phyloP scores from a whole-genome alignment of 2,113 vertebrate genomes.

The Astur gentilis region DNA sequence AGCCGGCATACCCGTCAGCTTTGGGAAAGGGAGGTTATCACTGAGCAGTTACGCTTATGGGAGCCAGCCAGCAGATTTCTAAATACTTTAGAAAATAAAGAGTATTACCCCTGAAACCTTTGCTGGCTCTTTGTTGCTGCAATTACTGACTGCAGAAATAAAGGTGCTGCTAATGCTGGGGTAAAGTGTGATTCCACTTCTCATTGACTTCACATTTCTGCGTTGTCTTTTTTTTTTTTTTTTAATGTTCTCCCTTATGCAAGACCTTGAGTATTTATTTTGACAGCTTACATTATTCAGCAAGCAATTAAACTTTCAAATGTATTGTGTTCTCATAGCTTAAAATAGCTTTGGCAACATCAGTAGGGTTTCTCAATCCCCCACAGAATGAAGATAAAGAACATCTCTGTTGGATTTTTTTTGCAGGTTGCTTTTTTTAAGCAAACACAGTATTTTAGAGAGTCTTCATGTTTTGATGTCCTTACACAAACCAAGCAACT shows the following conservation, averaged over 20 bases:
- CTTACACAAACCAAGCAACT: background rate
- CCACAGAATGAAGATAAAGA: slow-evolving; percentile 40
- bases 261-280: slow-evolving; percentile 64
- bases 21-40: background rate
- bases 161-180: background rate
- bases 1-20: background rate
- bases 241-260: slow-evolving; percentile 27
- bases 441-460: slow-evolving; percentile 8
- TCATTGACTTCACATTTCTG: slow-evolving; percentile 37
- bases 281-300: slow-evolving; percentile 64
- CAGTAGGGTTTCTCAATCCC: slow-evolving; percentile 49
- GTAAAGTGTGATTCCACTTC: background rate
- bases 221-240: background rate
- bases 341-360: slow-evolving; percentile 62
- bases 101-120: background rate
- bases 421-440: background rate
- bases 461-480: background rate
- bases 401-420: background rate
- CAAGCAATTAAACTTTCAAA: slow-evolving; percentile 67
- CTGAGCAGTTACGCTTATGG: background rate
- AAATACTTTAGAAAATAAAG: background rate
- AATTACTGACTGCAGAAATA: background rate
- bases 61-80: background rate
- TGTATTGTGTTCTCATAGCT: slow-evolving; percentile 60
- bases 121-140: background rate